Evolutionary conservation across 2,113 vertebrate species (phyloP), one percentile per base, ranked within the genome.

Genomic region (Urocolius indicus): DNA sequence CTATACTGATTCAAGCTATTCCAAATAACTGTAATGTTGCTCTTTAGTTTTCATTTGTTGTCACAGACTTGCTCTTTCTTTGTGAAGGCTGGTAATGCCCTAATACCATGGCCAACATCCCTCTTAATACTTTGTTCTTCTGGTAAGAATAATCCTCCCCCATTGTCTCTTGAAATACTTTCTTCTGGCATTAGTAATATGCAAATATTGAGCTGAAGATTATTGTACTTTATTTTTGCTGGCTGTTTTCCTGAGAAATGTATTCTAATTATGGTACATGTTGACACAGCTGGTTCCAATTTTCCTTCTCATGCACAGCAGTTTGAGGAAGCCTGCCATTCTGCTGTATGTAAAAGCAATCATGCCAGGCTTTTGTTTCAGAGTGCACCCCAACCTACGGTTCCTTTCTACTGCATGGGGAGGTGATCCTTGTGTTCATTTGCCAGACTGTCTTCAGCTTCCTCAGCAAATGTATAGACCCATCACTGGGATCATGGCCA

Each of bases 261-360:
- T 71, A 65, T 84, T 93, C 93, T 95, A 83, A 95, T 96, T 95
- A 87, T 67, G 91, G 82, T 71, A 79, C 43, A 48, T 88, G 67
- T 88, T 80, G 93, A 91, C 65, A 78, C 92, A 96, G 90, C 76
- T 87, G 93, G 59, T 84, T 96, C 52, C 34, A 95, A 84, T 97
- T 94, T 96, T 96, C 79, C 41, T 90, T 90, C 77, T 93, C 72
- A 83, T 75, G 90, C 67, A 89, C 46, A 89, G 95, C 67, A 63
- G 34, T 80, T 38, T 86, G 82, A 38, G 67, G 71, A 93, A 95
- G 75, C 16, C 32, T 94, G 82, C 72, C 87, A 90, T 59, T 57
- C 15, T 81, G 55, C 55, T 80, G 13, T 58, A 90, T 74, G 78
- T 36, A 85, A 91, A 95, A 73, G 71, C 36, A 76, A 80, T 88